These are phyloP conservation scores for Pyrgus malvae DNA, from an alignment of 2,888 invertebrate species.

Conservation along the genomic window DNA sequence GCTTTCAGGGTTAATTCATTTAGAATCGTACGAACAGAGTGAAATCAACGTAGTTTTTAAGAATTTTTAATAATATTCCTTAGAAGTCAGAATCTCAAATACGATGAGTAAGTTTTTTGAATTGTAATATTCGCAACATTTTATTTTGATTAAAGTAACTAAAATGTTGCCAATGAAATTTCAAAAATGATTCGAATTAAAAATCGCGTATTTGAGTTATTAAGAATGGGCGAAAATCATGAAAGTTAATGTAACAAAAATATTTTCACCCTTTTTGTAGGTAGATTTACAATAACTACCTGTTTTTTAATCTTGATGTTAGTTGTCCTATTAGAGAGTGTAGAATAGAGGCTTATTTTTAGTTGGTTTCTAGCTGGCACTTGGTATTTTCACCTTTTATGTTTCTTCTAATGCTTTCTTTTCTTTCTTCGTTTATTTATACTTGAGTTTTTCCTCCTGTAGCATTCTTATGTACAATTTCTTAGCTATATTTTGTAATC, in stretches of 20 bases:
- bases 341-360: slow-evolving; percentile 72
- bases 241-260: no score
- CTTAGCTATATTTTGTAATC: neutral
- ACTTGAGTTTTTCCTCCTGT: slow-evolving; percentile 59
- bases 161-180: no score
- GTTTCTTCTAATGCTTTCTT: slow-evolving; percentile 58
- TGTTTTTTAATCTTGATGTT: slow-evolving; percentile 51
- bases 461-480: slow-evolving; percentile 48
- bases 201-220: neutral
- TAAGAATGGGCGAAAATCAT: neutral
- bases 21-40: no score
- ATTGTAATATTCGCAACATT: neutral
- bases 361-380: slow-evolving; percentile 77
- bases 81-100: neutral
- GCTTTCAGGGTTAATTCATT: no score
- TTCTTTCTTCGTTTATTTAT: slow-evolving; percentile 54
- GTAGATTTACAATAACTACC: neutral
- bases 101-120: neutral
- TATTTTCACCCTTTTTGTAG: neutral
- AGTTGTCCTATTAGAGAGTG: slow-evolving; percentile 67
- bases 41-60: slow-evolving; percentile 16
- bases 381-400: slow-evolving; percentile 70
- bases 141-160: no score
- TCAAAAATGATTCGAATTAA: neutral
- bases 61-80: neutral